Evolutionary conservation across 1,140 invertebrate genomes (phyloP).

Genomic region (Bombus consobrinus): DNA sequence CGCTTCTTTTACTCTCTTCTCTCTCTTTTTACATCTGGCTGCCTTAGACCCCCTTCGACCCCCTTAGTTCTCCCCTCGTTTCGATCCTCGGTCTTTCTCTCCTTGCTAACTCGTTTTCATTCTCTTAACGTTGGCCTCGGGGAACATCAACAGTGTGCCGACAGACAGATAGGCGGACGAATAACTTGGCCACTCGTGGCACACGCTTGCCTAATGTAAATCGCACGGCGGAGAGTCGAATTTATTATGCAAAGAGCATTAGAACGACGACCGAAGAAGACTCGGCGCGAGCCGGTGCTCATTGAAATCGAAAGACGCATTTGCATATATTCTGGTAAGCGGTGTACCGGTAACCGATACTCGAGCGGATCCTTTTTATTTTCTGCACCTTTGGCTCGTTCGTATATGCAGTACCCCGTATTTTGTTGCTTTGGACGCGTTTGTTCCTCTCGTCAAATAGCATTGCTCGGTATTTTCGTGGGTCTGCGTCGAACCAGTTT

Average conservation of each 20-base stretch:
- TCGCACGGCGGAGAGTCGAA: constrained; percentile 38
- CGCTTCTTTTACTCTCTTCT: constrained; percentile 31
- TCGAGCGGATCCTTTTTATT: not conserved
- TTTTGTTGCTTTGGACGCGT: too few species aligned
- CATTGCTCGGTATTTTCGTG: not conserved
- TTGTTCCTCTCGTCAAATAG: too few species aligned
- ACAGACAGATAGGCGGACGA: constrained; percentile 54
- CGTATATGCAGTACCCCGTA: not conserved
- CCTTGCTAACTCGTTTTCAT: constrained; percentile 53
- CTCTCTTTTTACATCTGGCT: constrained; percentile 77
- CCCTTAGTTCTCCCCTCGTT: constrained; percentile 47
- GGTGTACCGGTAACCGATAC: not conserved
- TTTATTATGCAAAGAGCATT: constrained; percentile 64
- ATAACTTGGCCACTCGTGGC: constrained; percentile 44
- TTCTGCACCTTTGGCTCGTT: not conserved
- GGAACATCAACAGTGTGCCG: constrained; percentile 38
- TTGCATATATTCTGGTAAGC: constrained; percentile 16
- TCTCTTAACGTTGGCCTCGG: constrained; percentile 22
- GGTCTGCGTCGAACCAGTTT: not conserved
- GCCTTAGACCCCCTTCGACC: constrained; percentile 73
- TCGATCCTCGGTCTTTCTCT: constrained; percentile 64
- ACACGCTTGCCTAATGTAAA: constrained; percentile 52
- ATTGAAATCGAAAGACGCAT: constrained; percentile 22
- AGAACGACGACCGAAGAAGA: constrained; percentile 15
- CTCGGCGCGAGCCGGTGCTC: not conserved